Conservation (phyloP, 1,140 invertebrate species). For the Drosophila athabasca region DNA sequence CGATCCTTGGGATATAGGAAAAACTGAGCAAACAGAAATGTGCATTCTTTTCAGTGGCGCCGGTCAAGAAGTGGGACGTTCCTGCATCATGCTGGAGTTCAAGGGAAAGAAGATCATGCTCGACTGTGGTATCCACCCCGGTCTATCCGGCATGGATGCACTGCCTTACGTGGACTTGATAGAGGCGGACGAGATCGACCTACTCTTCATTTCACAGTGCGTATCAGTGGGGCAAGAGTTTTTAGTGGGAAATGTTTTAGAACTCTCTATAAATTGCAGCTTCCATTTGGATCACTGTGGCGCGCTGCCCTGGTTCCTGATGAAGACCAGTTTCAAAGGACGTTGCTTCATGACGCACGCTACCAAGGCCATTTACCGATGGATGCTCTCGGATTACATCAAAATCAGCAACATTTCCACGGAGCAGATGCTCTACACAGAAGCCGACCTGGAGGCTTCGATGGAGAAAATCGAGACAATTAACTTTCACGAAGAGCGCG, state of each 20-base stretch:
- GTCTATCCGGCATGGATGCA: slow-evolving; percentile 97
- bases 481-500: slow-evolving; percentile 99
- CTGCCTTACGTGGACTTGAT: slow-evolving; percentile 99
- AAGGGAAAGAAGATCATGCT: slow-evolving; percentile 99
- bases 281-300: slow-evolving; percentile 99
- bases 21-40: background rate
- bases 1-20: background rate
- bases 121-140: slow-evolving; percentile 99
- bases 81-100: slow-evolving; percentile 99
- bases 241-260: too few species aligned
- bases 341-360: slow-evolving; percentile 99
- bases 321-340: slow-evolving; percentile 98
- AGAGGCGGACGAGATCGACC: slow-evolving; percentile 98
- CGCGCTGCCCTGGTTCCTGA: slow-evolving; percentile 98
- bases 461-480: slow-evolving; percentile 99
- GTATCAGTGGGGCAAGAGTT: slow-evolving; percentile 63
- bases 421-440: slow-evolving; percentile 98
- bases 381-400: slow-evolving; percentile 99
- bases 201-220: slow-evolving; percentile 98
- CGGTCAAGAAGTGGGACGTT: slow-evolving; percentile 99
- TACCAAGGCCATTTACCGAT: slow-evolving; percentile 99
- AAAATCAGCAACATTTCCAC: slow-evolving; percentile 99
- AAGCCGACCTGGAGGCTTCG: slow-evolving; percentile 97
- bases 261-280: slow-evolving; percentile 83
- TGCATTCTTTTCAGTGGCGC: slow-evolving; percentile 90